phyloP scores from a whole-genome alignment of 2,113 vertebrate genomes.

The Axis porcinus region DNA sequence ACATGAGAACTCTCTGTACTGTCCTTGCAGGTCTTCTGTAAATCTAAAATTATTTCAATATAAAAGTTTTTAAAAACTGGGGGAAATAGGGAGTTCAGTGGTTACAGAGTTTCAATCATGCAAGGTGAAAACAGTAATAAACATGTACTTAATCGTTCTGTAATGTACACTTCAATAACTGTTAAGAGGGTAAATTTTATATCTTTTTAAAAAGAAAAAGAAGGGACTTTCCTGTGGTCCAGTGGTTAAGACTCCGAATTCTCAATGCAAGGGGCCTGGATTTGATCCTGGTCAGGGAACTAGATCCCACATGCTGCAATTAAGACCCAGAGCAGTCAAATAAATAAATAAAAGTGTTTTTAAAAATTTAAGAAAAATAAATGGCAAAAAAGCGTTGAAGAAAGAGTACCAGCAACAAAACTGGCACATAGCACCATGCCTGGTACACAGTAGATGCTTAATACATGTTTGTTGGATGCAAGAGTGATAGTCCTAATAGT shows the following conservation, averaged over 20 bases:
- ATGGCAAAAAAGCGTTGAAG: neutral
- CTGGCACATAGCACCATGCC: neutral
- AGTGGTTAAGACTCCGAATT: neutral
- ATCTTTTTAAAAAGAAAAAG: neutral
- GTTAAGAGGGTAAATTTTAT: neutral
- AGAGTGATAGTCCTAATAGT: neutral
- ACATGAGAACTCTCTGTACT: neutral
- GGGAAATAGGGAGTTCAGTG: neutral
- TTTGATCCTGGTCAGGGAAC: neutral
- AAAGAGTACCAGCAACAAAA: neutral
- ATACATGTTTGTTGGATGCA: neutral
- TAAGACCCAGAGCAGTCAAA: neutral
- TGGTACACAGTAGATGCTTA: neutral
- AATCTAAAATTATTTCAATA: neutral
- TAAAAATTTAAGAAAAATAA: neutral
- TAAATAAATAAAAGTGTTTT: neutral
- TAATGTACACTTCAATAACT: neutral
- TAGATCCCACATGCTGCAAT: neutral
- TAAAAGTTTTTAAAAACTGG: neutral
- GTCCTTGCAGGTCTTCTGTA: neutral
- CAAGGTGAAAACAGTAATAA: neutral
- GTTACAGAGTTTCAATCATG: neutral
- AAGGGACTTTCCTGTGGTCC: neutral
- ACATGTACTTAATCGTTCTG: neutral
- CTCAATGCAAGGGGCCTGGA: neutral